Percentiles rank a stretch among this genome's conserved stretches.
Evolutionary conservation across 2,797 vertebrate species (phyloP).

Genomic region (Morelia viridis): DNA sequence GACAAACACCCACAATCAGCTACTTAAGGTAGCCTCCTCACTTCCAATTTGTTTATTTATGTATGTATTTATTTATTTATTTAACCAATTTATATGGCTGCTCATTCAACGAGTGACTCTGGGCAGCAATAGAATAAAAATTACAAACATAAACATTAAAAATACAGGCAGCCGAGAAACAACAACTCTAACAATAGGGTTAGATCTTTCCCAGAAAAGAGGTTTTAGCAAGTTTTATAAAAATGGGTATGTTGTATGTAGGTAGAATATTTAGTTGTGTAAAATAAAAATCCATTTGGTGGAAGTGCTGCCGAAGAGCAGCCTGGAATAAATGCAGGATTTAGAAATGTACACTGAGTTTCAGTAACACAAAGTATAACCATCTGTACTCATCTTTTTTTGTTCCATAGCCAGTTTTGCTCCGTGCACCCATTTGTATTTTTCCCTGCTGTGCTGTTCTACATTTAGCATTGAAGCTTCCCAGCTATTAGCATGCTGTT

Average conservation of each 20-base stretch:
- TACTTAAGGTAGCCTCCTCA: background rate
- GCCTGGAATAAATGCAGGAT: background rate
- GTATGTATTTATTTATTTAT: background rate
- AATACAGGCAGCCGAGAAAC: background rate
- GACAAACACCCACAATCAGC: background rate
- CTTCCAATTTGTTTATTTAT: too few relatives aligned
- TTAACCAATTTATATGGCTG: background rate
- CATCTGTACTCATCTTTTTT: background rate
- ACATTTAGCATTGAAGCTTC: background rate
- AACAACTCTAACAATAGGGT: background rate
- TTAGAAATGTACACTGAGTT: background rate
- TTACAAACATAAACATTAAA: background rate
- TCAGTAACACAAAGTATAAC: background rate
- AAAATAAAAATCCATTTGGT: background rate
- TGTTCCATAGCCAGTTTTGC: background rate
- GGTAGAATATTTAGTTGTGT: background rate
- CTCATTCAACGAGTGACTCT: background rate
- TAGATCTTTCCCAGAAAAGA: background rate
- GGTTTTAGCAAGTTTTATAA: background rate
- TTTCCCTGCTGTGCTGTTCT: background rate
- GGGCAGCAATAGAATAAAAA: background rate
- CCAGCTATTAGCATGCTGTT: background rate
- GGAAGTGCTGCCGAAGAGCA: background rate
- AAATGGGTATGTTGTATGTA: background rate
- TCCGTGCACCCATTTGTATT: background rate